phyloP scores from a whole-genome alignment of 1,140 invertebrate species.

The Aphelenchoides avenae region DNA sequence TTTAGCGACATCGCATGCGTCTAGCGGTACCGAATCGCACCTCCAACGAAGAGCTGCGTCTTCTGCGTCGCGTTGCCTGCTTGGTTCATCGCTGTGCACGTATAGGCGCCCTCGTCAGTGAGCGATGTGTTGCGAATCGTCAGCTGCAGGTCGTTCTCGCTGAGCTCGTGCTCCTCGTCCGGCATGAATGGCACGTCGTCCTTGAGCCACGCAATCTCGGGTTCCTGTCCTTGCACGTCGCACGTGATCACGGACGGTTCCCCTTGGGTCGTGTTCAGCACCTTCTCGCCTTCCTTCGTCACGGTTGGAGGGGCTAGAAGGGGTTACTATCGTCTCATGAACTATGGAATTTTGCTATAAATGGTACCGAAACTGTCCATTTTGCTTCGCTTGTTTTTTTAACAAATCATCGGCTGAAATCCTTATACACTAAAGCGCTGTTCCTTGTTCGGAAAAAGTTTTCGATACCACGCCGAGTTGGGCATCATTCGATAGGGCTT shows the following conservation, averaged over 20 bases:
- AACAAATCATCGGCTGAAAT: no score
- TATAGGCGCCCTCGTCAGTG: conserved; percentile 59
- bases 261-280: conserved; percentile 46
- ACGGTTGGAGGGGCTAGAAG: conserved; percentile 37
- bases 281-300: conserved; percentile 29
- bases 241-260: conserved; percentile 38
- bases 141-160: conserved; percentile 32
- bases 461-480: no score
- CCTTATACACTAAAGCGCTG: no score
- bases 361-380: no score
- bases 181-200: conserved; percentile 19
- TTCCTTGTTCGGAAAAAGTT: no score
- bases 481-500: no score
- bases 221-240: conserved; percentile 28
- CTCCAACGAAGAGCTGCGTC: conserved; percentile 39
- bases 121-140: conserved; percentile 46
- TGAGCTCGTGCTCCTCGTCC: not conserved
- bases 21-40: no score
- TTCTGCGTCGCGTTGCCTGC: conserved; percentile 43
- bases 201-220: conserved; percentile 42
- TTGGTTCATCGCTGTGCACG: conserved; percentile 59
- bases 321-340: no score
- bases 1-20: no score
- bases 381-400: no score
- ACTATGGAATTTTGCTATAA: no score